A percentile compares a stretch with the other conserved stretches of the same genome.
Evolutionary conservation across 1,140 invertebrate species (phyloP).

Genomic region (Acyrthosiphon pisum): DNA sequence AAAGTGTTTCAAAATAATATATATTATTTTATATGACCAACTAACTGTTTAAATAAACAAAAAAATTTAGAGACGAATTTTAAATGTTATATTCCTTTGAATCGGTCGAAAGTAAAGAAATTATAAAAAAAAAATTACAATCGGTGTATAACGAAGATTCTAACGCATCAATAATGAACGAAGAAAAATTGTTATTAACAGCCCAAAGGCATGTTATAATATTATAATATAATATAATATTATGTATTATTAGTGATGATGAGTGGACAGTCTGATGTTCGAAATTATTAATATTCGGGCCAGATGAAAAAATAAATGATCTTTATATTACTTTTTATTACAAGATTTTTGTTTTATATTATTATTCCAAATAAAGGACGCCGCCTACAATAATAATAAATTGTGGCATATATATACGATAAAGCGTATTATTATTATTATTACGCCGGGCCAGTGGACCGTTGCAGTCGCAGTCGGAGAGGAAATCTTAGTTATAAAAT

Average conservation of each 20-base stretch:
- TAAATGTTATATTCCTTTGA: too few relatives aligned
- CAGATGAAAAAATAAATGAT: not conserved
- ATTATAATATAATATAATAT: too few relatives aligned
- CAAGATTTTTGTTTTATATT: not conserved
- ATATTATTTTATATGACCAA: not conserved
- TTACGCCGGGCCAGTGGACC: not conserved
- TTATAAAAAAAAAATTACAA: too few relatives aligned
- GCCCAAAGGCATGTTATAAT: too few relatives aligned
- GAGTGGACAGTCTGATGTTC: too few relatives aligned
- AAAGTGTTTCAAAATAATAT: not conserved
- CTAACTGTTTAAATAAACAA: too few relatives aligned
- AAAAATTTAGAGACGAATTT: too few relatives aligned
- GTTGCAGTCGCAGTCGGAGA: not conserved
- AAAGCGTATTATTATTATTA: conserved; percentile 1
- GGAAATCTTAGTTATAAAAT: not conserved
- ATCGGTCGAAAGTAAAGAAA: too few relatives aligned
- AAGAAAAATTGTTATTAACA: too few relatives aligned
- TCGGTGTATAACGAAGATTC: too few relatives aligned
- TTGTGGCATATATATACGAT: not conserved
- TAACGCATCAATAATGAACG: too few relatives aligned
- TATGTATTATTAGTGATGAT: not conserved
- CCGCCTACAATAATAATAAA: not conserved
- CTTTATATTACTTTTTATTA: not conserved
- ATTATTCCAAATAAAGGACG: not conserved
- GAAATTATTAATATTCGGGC: too few relatives aligned